A percentile compares a stretch with the other conserved stretches of the same genome.
phyloP scores from a whole-genome alignment of 2,113 vertebrate genomes.

The Solea senegalensis region DNA sequence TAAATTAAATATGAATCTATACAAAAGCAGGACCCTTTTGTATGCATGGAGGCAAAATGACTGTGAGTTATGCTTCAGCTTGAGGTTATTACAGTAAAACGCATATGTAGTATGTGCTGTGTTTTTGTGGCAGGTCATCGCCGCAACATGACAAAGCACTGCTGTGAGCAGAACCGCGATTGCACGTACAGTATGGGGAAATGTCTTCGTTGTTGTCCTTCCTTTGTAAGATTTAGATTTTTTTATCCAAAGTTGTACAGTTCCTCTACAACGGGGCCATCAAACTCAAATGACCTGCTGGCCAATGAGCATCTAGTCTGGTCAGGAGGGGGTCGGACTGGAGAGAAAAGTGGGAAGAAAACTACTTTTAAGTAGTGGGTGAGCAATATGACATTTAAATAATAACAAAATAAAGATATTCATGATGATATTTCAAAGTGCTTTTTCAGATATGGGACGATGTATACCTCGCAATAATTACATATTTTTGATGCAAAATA shows the following conservation, averaged over 20 bases:
- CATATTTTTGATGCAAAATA: no score
- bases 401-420: no score
- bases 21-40: constrained; percentile 9
- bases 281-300: no score
- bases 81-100: not conserved
- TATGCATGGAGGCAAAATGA: not conserved
- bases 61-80: not conserved
- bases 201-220: not conserved
- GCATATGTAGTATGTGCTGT: not conserved
- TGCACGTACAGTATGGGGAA: not conserved
- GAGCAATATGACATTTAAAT: no score
- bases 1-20: constrained; percentile 58
- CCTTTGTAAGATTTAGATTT: not conserved
- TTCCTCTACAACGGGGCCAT: not conserved
- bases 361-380: no score
- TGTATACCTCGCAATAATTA: no score
- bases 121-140: not conserved
- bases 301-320: no score
- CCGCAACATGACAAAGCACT: not conserved
- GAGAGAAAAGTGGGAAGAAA: no score
- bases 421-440: no score
- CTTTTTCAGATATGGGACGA: no score
- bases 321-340: no score
- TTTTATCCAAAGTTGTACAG: not conserved
- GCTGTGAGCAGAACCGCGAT: not conserved